Percentiles rank a stretch among this genome's conserved stretches.
phyloP scores from a whole-genome alignment of 2,888 invertebrate species.

The Ornithoptera priamus region DNA sequence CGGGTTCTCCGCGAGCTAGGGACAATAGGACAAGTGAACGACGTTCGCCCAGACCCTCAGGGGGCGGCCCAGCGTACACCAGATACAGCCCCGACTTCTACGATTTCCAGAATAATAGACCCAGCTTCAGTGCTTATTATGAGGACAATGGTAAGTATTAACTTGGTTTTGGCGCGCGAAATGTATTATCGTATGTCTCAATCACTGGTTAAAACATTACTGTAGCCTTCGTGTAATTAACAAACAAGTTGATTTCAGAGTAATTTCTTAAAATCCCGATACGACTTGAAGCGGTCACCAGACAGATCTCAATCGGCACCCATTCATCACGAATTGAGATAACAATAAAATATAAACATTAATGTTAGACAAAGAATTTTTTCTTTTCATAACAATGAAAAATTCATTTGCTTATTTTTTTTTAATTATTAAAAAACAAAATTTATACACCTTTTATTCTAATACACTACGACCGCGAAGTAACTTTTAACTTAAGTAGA shows the following conservation, averaged over 20 bases:
- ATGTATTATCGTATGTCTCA: too few species aligned
- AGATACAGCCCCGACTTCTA: neutral
- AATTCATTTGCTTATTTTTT: too few species aligned
- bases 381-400: too few species aligned
- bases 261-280: neutral
- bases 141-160: conserved; percentile 1
- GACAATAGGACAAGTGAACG: neutral
- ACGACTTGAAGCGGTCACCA: too few species aligned
- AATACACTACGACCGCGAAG: too few species aligned
- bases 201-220: neutral
- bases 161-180: neutral
- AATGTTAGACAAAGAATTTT: too few species aligned
- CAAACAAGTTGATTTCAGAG: neutral
- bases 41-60: neutral
- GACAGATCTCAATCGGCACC: too few species aligned
- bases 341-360: too few species aligned
- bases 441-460: too few species aligned
- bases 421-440: too few species aligned
- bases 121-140: neutral
- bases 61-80: neutral
- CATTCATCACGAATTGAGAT: too few species aligned
- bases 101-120: neutral
- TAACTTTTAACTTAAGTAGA: too few species aligned
- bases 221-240: neutral
- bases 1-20: neutral